A percentile compares a stretch with the other conserved stretches of the same genome.
Conservation (phyloP, 2,888 invertebrate species). For the Chironomus riparius region DNA sequence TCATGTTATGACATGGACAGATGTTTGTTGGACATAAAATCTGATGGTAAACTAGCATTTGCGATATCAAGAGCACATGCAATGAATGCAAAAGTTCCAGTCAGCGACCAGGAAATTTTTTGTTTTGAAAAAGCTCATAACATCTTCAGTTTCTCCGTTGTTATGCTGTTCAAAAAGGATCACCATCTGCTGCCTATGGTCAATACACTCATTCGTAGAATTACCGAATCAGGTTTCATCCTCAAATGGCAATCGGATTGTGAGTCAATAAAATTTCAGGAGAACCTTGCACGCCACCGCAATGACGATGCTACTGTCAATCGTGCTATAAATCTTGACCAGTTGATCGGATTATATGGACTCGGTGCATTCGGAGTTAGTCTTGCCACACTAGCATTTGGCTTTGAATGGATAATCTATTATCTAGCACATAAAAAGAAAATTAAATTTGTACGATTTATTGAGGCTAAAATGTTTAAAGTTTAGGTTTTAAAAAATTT, state of each 20-base stretch:
- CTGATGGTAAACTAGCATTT: constrained; percentile 35
- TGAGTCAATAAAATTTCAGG: background rate
- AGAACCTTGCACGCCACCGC: background rate
- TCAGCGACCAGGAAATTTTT: constrained; percentile 33
- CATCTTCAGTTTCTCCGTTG: constrained; percentile 38
- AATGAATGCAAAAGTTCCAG: constrained; percentile 35
- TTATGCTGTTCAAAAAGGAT: constrained; percentile 38
- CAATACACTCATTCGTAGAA: constrained; percentile 37
- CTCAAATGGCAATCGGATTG: constrained; percentile 38
- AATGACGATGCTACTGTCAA: background rate
- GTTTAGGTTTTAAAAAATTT: background rate
- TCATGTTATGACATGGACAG: constrained; percentile 38
- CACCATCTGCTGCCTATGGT: constrained; percentile 38
- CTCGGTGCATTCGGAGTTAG: background rate
- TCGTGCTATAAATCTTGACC: background rate
- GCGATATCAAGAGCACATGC: constrained; percentile 38
- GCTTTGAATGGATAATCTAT: constrained; percentile 1
- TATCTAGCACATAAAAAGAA: constrained; percentile 9
- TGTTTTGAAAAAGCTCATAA: constrained; percentile 39
- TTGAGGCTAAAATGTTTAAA: background rate
- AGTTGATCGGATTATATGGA: background rate
- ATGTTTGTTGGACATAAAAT: constrained; percentile 35
- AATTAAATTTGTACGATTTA: constrained; percentile 5
- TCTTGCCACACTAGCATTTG: background rate
- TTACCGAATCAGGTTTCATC: constrained; percentile 40